A percentile compares a stretch with the other conserved stretches of the same genome.
Conservation (phyloP, 1,140 invertebrate species). For the Brachionus koreanus region DNA sequence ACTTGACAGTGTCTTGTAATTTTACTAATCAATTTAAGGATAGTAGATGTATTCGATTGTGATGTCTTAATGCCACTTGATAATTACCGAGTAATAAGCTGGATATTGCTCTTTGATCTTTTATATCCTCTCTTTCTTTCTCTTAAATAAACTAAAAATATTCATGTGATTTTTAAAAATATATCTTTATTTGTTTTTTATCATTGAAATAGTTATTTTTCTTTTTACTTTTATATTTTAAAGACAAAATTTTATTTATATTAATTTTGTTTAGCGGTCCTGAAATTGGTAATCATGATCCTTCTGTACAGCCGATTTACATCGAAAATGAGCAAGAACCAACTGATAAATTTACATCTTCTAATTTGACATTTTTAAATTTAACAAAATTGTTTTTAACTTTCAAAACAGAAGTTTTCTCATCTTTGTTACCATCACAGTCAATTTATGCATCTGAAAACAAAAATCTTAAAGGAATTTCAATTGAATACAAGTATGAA, state of each 20-base stretch:
- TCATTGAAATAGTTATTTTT: too few relatives aligned
- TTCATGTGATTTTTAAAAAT: too few relatives aligned
- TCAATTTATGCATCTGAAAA: not conserved
- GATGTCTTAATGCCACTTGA: too few relatives aligned
- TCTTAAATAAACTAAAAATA: too few relatives aligned
- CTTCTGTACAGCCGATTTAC: not conserved
- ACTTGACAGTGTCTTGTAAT: too few relatives aligned
- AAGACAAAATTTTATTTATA: not conserved
- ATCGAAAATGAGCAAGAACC: not conserved
- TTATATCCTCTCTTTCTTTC: too few relatives aligned
- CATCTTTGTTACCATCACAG: not conserved
- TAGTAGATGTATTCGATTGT: too few relatives aligned
- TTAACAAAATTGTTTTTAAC: not conserved
- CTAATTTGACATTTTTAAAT: not conserved
- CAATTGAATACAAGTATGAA: not conserved
- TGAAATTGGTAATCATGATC: not conserved
- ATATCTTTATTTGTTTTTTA: too few relatives aligned
- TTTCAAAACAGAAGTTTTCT: constrained; percentile 15
- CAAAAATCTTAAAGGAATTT: not conserved
- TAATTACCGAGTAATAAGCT: too few relatives aligned
- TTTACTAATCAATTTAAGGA: too few relatives aligned
- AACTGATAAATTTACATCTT: not conserved
- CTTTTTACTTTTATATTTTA: not conserved
- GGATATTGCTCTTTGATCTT: too few relatives aligned
- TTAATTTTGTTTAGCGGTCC: not conserved